Base-by-base conservation (phyloP, 2,113 vertebrate genomes). In the Vireo altiloquus region DNA sequence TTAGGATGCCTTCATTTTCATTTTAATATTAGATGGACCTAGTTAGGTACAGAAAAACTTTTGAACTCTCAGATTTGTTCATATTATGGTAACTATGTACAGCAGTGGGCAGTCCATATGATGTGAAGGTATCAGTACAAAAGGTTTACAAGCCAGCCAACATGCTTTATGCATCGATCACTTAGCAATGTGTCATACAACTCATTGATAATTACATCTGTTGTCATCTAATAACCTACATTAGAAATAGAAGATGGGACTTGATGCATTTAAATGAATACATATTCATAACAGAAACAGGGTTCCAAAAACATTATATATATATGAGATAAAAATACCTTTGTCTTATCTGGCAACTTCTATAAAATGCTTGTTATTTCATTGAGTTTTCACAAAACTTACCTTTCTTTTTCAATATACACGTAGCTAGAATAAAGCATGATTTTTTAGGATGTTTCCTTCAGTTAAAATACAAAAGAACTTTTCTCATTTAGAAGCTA, bases 401-500 rank as follows among this genome's bases (percentile, higher is more conserved):
- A 59, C 52, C 61, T 82, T 80, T 82, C 24, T 30, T 87, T 93
- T 74, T 57, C 60, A 80, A 42, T 82, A 81, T 81, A 66, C 19
- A 56, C 24, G 21, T 46, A 49, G 22, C 40, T 69, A 86, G 53
- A 90, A 88, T 76, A 87, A 86, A 85, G 11, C 17, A 69, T 54
- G 35, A 87, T 47, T 92, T 93, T 68, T 84, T 74, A 92, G 42
- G 37, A 69, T 57, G 61, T 49, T 94, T 65, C 31, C 74, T 92
- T 84, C 59, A 69, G 76, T 61, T 94, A 63, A 92, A 87, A 54
- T 82, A 94, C 71, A 92, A 86, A 95, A 76, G 37, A 19, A 91
- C 42, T 81, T 94, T 87, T 92, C 83, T 65, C 83, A 60, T 92
- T 82, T 74, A 85, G 57, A 92, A 92, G 47, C 33, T 61, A 79